Evolutionary conservation across 2,797 vertebrate genomes (phyloP), one percentile per base, ranked within the genome.

Genomic region (Limosa lapponica): DNA sequence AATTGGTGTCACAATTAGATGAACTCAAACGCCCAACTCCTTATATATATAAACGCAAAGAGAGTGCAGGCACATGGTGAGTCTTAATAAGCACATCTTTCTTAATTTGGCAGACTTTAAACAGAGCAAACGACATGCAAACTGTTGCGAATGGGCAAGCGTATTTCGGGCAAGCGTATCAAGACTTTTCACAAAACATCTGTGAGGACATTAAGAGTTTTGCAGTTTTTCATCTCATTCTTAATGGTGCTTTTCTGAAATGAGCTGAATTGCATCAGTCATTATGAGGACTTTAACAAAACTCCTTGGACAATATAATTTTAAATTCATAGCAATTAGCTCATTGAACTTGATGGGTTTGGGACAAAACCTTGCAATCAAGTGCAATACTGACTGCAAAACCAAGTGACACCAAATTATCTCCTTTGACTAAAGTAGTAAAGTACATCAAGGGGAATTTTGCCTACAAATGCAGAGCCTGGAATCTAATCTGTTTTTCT

Each of bases 1-100:
- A 28, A 2, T 16, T 28, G 8, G 24, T 8, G 4, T 22, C 3
- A 2, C 36, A 59, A 27, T 43, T 39, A 37, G 16, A 22, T 0
- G n/a, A 83, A 44, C n/a, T 49, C 52, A 30, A 43, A 64, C 4
- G 4, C 13, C 49, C 58, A 18, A 8, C 37, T 43, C 37, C 11
- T 9, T 11, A 8, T 2, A 11, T 4, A 7, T 5, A 39, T 1
- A 34, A 83, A 66, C 4, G 5, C 16, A 30, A 39, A 54, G 65
- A 22, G 2, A 22, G 4, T 2, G 3, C 41, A 36, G 70, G 49
- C n/a, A 22, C 41, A 22, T 16, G 43, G 49, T 18, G n/a, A 27
- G 19, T 12, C 36, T n/a, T 46, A 46, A 46, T 1, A 13, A 36
- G 24, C 37, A 23, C 52, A 61, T 37, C 41, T 36, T 55, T 22